Conservation (phyloP, 2,113 vertebrate genomes). For the Ariopsis seemanni region DNA sequence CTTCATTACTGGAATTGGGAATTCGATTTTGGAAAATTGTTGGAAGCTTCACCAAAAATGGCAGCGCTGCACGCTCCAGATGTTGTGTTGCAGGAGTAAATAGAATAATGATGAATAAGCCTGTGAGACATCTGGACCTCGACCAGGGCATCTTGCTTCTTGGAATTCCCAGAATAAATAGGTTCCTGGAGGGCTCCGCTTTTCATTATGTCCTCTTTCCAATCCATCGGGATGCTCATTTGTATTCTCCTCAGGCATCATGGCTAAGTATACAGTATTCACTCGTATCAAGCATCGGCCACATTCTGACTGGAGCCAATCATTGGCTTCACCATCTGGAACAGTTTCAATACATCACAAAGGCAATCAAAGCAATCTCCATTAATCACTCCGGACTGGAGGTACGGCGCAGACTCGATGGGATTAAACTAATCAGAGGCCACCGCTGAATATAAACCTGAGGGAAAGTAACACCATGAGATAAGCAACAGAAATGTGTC, state of each 20-base stretch:
- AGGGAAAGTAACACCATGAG: neutral
- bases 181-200: neutral
- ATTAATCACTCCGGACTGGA: constrained; percentile 27
- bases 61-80: neutral
- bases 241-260: constrained; percentile 28
- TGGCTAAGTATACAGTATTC: constrained; percentile 31
- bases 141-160: neutral
- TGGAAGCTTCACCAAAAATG: neutral
- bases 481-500: neutral
- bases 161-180: constrained; percentile 26
- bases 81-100: neutral
- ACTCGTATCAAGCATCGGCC: neutral
- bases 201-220: constrained; percentile 5
- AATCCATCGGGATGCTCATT: constrained; percentile 16
- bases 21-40: neutral
- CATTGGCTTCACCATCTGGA: constrained; percentile 3
- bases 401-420: neutral
- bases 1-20: neutral
- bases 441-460: neutral
- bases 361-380: constrained; percentile 37
- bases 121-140: neutral
- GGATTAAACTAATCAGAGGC: constrained; percentile 22
- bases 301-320: constrained; percentile 25
- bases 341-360: constrained; percentile 39
- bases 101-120: neutral